Percentiles rank a stretch among this genome's conserved stretches.
phyloP scores from a whole-genome alignment of 2,797 vertebrate species.

The Synaphobranchus kaupii region DNA sequence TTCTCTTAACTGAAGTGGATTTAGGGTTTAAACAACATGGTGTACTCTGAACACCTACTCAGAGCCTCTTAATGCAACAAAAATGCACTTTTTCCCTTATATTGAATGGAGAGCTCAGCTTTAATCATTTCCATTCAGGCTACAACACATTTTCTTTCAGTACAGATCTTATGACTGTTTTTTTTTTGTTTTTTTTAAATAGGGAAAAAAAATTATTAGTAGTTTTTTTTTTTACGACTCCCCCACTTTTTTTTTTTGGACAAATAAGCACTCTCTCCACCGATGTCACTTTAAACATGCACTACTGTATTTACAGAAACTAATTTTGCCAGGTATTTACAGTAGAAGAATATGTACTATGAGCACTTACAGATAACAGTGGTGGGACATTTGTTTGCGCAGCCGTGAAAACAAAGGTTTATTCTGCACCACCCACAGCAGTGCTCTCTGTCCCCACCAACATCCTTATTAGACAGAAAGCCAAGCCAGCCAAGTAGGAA shows the following conservation, averaged over 20 bases:
- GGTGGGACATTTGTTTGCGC: neutral
- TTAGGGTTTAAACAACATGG: neutral
- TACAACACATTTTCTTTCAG: neutral
- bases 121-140: neutral
- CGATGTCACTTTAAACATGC: neutral
- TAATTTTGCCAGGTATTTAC: neutral
- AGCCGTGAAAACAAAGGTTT: neutral
- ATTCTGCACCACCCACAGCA: neutral
- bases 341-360: constrained; percentile 9
- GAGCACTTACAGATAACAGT: constrained; percentile 11
- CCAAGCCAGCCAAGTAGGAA: neutral
- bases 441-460: neutral
- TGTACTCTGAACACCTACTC: neutral
- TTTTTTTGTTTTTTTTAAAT: neutral
- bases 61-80: neutral
- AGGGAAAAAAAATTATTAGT: neutral
- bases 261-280: neutral
- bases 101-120: neutral
- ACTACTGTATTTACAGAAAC: neutral
- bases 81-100: neutral
- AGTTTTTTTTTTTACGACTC: neutral
- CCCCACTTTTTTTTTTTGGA: neutral
- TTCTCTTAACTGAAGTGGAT: neutral
- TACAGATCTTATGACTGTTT: neutral
- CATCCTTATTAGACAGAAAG: neutral